phyloP scores from a whole-genome alignment of 2,888 invertebrate species.

The Heliconius ismenius region DNA sequence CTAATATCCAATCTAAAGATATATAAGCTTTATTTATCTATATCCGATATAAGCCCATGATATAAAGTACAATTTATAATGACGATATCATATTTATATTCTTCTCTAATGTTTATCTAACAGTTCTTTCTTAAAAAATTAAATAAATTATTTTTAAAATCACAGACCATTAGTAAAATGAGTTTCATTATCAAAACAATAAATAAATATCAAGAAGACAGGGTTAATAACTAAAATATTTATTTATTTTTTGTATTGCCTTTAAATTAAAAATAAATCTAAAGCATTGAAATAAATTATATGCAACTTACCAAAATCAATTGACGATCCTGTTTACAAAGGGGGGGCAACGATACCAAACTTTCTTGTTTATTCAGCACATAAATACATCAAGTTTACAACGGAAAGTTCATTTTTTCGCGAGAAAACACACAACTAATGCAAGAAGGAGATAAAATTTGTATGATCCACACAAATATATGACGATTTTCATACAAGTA shows the following conservation, averaged over 20 bases:
- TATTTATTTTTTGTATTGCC: background rate
- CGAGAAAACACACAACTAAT: slow-evolving; percentile 31
- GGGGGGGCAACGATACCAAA: slow-evolving; percentile 27
- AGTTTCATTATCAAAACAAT: background rate
- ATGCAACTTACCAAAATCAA: slow-evolving; percentile 40
- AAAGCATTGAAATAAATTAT: background rate
- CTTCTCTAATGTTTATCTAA: background rate
- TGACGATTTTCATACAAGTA: slow-evolving; percentile 41
- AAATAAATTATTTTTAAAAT: background rate
- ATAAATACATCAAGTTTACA: slow-evolving; percentile 27
- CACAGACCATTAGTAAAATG: background rate
- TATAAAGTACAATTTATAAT: background rate
- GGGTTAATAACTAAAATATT: background rate
- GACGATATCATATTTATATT: background rate
- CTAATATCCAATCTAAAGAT: too few relatives aligned
- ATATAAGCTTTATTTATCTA: too few relatives aligned
- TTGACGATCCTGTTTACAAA: slow-evolving; percentile 22
- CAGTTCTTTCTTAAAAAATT: background rate
- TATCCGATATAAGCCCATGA: too few relatives aligned
- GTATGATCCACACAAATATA: slow-evolving; percentile 33
- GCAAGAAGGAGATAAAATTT: background rate
- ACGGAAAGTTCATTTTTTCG: slow-evolving; percentile 10
- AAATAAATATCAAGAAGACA: background rate
- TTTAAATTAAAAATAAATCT: too few relatives aligned
- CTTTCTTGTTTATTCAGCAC: slow-evolving; percentile 37